Evolutionary conservation across 2,888 invertebrate species (phyloP), one percentile per base, ranked within the genome.

Genomic region (Synergus japonicus): DNA sequence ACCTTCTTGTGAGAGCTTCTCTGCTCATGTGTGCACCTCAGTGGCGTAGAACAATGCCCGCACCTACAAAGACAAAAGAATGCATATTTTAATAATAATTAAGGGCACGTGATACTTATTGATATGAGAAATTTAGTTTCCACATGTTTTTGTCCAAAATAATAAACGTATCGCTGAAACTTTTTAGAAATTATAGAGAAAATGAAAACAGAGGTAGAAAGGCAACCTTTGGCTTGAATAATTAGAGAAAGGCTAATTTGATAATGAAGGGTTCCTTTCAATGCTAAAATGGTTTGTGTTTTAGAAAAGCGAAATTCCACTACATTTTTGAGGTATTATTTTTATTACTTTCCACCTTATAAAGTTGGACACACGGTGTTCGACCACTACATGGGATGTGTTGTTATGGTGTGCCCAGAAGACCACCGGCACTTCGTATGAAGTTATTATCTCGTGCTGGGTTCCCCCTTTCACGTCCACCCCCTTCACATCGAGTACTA

Each of bases 371-470:
- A 9, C 65, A 41, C 41, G n/a, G 65, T 65, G 43, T 65, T 65
- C 37, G 10, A 65, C n/a, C 18, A 43, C 65, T 13, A 15, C 65
- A 65, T 65, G 41, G 9, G 9, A 43, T 18, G 65, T 13, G 29
- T 22, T 69, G 49, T 49, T 79, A 76, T 69, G 60, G 49, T 78
- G 80, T 78, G 76, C 58, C 65, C 69, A 22, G 22, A 58, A 82
- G 87, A 87, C 87, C 86, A 87, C 86, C 86, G 78, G 84, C 81
- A 76, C 79, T 83, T 65, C 77, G 80, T 87, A 87, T 85, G 85
- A 86, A 86, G 86, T 86, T 86, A 86, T 86, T 86, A 86, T 84
- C 86, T 81, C 76, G 54, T 58, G 73, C 76, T 44, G 66, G 80
- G 64, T 66, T 65, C 76, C 67, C 78, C 64, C 76, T 18, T 41